phyloP scores from a whole-genome alignment of 2,888 invertebrate species.

The Lepeophtheirus nordmannii region DNA sequence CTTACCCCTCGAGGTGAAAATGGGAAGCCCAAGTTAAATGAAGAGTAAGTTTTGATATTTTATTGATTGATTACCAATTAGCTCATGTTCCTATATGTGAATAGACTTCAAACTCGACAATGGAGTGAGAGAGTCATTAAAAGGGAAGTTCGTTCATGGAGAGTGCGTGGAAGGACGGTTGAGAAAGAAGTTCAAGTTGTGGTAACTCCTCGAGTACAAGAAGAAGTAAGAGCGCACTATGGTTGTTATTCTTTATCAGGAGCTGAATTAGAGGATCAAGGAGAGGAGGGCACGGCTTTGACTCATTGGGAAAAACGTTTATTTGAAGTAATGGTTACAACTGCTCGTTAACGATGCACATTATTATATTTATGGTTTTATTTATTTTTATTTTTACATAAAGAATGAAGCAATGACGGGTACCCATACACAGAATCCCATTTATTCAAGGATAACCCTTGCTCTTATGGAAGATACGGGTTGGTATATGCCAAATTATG shows the following conservation, averaged over 20 bases:
- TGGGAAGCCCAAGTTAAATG: constrained; percentile 72
- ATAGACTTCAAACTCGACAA: constrained; percentile 77
- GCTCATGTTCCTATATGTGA: too few relatives aligned
- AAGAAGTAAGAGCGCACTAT: constrained; percentile 74
- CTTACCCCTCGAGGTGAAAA: constrained; percentile 65
- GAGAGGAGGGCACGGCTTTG: constrained; percentile 85
- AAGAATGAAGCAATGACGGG: constrained; percentile 99
- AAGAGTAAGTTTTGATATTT: constrained; percentile 48
- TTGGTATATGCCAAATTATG: constrained; percentile 84
- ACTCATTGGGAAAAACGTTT: constrained; percentile 99
- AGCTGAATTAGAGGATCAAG: constrained; percentile 94
- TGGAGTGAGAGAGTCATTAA: constrained; percentile 81
- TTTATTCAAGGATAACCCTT: constrained; percentile 82
- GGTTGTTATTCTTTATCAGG: constrained; percentile 74
- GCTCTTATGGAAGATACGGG: constrained; percentile 97
- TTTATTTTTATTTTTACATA: constrained; percentile 26
- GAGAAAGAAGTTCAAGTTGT: constrained; percentile 62
- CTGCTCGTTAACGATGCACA: neutral
- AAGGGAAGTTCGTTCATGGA: constrained; percentile 57
- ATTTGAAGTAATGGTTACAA: constrained; percentile 58
- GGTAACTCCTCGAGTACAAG: constrained; percentile 74
- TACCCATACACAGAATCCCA: constrained; percentile 93
- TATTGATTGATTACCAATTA: constrained; percentile 14
- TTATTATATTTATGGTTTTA: neutral
- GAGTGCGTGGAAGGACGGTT: constrained; percentile 58